phyloP scores from a whole-genome alignment of 2,888 invertebrate species.

The Drosophila neotestacea region DNA sequence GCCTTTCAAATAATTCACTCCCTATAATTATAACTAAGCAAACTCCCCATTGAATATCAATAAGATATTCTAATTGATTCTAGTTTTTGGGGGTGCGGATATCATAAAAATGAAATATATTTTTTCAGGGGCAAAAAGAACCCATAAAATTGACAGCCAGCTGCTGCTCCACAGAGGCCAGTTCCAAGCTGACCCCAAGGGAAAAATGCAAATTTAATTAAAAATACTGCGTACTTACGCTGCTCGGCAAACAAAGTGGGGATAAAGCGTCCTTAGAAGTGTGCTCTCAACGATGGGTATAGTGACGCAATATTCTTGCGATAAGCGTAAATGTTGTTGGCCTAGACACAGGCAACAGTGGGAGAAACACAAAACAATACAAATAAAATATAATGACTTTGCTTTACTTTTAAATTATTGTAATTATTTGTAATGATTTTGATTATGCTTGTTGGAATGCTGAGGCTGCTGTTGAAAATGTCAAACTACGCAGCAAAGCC shows the following conservation, averaged over 20 bases:
- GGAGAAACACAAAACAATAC: conserved; percentile 17
- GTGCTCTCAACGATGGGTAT: conserved; percentile 20
- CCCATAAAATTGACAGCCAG: conserved; percentile 15
- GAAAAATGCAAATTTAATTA: conserved; percentile 47
- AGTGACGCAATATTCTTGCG: conserved; percentile 55
- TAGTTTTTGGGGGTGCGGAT: conserved; percentile 7
- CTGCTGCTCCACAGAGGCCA: conserved; percentile 6
- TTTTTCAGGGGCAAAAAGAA: conserved; percentile 11
- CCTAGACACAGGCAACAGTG: conserved; percentile 13
- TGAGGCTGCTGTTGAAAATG: conserved; percentile 26
- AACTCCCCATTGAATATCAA: conserved; percentile 19
- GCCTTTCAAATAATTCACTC: background rate
- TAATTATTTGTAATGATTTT: conserved; percentile 1
- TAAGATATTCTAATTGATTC: conserved; percentile 20
- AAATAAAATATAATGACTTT: conserved; percentile 24
- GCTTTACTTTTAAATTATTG: background rate
- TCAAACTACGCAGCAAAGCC: conserved; percentile 43
- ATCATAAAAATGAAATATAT: conserved; percentile 15
- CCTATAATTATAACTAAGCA: background rate
- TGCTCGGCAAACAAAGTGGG: conserved; percentile 33
- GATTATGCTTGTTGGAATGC: background rate
- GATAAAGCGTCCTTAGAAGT: conserved; percentile 27
- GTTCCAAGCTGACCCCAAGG: conserved; percentile 17
- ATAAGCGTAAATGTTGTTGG: conserved; percentile 10
- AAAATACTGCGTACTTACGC: conserved; percentile 44